These are phyloP conservation scores for Ectemnius continuus DNA, from an alignment of 2,888 invertebrate species.

Conservation along the genomic window DNA sequence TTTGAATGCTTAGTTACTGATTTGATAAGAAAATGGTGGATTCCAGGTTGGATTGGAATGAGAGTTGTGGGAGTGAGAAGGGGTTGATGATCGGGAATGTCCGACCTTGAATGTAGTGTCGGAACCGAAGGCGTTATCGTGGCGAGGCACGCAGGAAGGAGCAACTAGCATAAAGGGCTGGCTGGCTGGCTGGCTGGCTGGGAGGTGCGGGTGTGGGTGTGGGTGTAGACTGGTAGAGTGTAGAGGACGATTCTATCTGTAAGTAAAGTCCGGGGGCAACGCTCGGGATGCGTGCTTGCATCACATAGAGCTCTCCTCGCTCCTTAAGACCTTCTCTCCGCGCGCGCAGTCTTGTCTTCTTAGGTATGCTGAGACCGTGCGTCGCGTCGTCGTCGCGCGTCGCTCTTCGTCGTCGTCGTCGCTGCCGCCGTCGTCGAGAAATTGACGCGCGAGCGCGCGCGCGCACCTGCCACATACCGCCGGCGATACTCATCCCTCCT, in stretches of 20 bases:
- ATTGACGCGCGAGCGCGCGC: slow-evolving; percentile 23
- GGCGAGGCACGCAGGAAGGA: neutral
- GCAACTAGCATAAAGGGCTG: slow-evolving; percentile 10
- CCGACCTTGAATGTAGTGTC: too few species aligned
- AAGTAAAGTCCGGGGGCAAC: slow-evolving; percentile 53
- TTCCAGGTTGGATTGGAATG: too few species aligned
- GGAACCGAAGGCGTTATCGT: slow-evolving; percentile 33
- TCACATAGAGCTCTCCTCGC: slow-evolving; percentile 54
- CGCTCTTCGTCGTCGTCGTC: too few species aligned
- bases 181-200: too few species aligned
- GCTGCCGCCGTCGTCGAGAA: slow-evolving; percentile 44
- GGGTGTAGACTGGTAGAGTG: slow-evolving; percentile 51
- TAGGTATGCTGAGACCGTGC: slow-evolving; percentile 58
- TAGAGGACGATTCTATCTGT: slow-evolving; percentile 60
- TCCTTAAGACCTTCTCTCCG: slow-evolving; percentile 20
- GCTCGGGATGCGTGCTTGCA: slow-evolving; percentile 55
- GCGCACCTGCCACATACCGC: slow-evolving; percentile 33
- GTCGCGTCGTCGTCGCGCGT: neutral
- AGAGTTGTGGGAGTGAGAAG: neutral
- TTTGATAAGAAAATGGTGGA: too few species aligned
- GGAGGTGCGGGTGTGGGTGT: too few species aligned
- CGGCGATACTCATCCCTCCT: slow-evolving; percentile 28
- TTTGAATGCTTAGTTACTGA: too few species aligned
- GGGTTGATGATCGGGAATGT: neutral
- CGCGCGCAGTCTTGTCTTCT: slow-evolving; percentile 23